Conservation (phyloP, 2,113 vertebrate species). For the Tupaia chinensis region DNA sequence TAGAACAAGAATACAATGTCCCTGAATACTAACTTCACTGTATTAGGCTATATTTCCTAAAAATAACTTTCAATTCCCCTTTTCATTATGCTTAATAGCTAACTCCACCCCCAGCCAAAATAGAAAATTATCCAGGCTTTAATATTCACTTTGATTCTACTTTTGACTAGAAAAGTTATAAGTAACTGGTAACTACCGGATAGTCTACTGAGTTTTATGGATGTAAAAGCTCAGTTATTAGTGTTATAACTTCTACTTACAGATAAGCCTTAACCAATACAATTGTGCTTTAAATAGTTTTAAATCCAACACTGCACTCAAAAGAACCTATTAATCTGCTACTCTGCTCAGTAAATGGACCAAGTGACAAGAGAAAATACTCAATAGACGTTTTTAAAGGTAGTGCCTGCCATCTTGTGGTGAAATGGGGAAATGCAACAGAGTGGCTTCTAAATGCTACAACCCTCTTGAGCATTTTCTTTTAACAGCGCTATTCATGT, state of each 20-base stretch:
- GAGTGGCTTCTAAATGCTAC: background rate
- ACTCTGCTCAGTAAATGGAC: background rate
- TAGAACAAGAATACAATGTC: background rate
- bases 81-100: background rate
- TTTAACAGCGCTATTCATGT: background rate
- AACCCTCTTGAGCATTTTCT: background rate
- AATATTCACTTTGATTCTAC: background rate
- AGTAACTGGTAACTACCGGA: background rate
- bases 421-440: background rate
- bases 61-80: conserved; percentile 22
- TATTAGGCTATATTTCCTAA: background rate
- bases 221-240: conserved; percentile 14
- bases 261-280: background rate
- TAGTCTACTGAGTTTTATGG: background rate
- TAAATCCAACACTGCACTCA: background rate
- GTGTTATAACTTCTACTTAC: background rate
- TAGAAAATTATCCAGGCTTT: background rate
- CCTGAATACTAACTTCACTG: background rate
- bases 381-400: background rate
- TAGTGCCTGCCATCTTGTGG: conserved; percentile 74
- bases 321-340: background rate
- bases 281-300: background rate
- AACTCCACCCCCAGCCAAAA: background rate
- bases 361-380: background rate
- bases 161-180: conserved; percentile 3